Conservation (phyloP, 2,797 vertebrate species). For the Muscicapa striata region DNA sequence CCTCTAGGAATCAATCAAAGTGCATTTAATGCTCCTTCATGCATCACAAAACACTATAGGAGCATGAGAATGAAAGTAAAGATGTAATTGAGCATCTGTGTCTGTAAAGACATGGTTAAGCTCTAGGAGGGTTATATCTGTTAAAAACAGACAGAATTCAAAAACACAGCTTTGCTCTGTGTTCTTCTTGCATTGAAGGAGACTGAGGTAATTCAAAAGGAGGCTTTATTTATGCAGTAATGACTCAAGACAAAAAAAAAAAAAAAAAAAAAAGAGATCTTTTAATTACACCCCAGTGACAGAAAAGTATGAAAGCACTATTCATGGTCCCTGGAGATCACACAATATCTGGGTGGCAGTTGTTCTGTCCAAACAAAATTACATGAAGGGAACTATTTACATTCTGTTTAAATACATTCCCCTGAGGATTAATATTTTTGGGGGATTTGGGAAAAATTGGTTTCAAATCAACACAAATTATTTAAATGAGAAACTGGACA, state of each 20-base stretch:
- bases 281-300: not conserved
- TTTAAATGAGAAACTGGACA: not conserved
- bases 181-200: not conserved
- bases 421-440: not conserved
- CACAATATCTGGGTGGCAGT: not conserved
- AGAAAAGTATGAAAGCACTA: conserved; percentile 13
- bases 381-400: not conserved
- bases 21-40: not conserved
- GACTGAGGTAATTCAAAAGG: conserved; percentile 6
- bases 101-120: not conserved
- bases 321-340: not conserved
- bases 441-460: not conserved
- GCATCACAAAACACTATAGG: not conserved
- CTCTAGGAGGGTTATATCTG: not conserved
- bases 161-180: not conserved
- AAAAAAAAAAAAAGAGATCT: not conserved
- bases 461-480: not conserved
- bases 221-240: conserved; percentile 8
- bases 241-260: not conserved
- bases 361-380: not conserved
- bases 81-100: not conserved
- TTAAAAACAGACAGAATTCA: not conserved
- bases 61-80: not conserved
- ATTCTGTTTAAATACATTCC: not conserved
- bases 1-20: not conserved